Evolutionary conservation across 2,797 vertebrate species (phyloP).

Genomic region (Diplodus puntazzo): DNA sequence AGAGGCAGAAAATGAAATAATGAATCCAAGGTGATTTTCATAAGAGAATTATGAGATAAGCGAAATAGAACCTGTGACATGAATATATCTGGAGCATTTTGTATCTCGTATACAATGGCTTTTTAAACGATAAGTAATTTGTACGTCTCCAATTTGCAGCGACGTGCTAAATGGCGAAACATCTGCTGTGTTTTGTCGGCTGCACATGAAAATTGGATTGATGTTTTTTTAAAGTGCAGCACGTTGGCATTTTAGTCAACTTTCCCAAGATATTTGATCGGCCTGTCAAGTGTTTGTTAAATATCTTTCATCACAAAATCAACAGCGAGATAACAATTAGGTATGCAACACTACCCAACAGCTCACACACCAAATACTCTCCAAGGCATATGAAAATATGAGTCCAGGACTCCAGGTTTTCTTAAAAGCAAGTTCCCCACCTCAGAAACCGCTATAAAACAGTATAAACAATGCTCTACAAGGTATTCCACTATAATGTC

Average conservation of each 20-base stretch:
- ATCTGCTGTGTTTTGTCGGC: slow-evolving; percentile 39
- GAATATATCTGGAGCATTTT: slow-evolving; percentile 18
- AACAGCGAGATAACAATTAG: slow-evolving; percentile 40
- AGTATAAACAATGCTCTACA: not conserved
- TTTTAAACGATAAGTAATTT: not conserved
- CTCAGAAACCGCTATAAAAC: not conserved
- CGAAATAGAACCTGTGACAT: not conserved
- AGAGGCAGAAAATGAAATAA: slow-evolving; percentile 37
- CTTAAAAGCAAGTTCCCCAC: not conserved
- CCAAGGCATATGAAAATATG: not conserved
- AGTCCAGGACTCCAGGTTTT: not conserved
- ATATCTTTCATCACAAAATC: slow-evolving; percentile 33
- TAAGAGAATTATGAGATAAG: slow-evolving; percentile 26
- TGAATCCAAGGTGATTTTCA: slow-evolving; percentile 10
- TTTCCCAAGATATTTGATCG: slow-evolving; percentile 18
- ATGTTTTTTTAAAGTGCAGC: slow-evolving; percentile 28
- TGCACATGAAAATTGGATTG: slow-evolving; percentile 34
- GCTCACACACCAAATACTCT: not conserved
- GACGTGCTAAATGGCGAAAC: slow-evolving; percentile 46
- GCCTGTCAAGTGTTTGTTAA: slow-evolving; percentile 27
- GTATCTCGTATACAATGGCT: not conserved
- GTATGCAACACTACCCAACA: slow-evolving; percentile 7
- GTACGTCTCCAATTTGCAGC: not conserved
- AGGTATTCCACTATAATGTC: not conserved
- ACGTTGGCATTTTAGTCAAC: not conserved